These are phyloP conservation scores for Brachyhypopomus occidentalis DNA, from an alignment of 2,113 vertebrate genomes.

Conservation along the genomic window DNA sequence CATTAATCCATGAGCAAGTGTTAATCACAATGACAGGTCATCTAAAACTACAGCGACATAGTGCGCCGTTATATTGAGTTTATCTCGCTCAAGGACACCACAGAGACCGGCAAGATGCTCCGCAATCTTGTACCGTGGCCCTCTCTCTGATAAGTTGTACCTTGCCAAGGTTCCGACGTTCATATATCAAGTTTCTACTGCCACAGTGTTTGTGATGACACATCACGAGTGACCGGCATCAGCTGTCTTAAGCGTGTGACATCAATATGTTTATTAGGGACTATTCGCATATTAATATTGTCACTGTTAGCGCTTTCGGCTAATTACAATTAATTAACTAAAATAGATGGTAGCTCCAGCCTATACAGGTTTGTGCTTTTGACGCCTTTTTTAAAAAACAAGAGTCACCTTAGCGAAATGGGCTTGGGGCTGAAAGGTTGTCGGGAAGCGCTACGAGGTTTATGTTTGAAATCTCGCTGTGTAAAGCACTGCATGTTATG, in stretches of 20 bases:
- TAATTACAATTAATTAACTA: too few relatives aligned
- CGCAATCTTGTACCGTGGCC: background rate
- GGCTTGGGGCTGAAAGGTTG: too few relatives aligned
- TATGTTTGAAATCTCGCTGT: too few relatives aligned
- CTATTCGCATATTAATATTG: background rate
- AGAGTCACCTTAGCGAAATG: too few relatives aligned
- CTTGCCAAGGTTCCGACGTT: constrained; percentile 41
- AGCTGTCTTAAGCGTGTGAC: constrained; percentile 39
- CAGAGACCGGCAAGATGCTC: background rate
- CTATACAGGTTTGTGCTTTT: too few relatives aligned
- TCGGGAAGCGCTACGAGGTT: too few relatives aligned
- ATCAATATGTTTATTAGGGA: constrained; percentile 24
- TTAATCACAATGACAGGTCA: background rate
- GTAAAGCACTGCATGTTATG: too few relatives aligned
- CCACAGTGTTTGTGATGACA: constrained; percentile 9
- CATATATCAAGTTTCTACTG: constrained; percentile 9
- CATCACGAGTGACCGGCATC: constrained; percentile 21
- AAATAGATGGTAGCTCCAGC: too few relatives aligned
- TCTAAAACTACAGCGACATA: background rate
- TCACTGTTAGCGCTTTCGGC: too few relatives aligned
- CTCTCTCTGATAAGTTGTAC: constrained; percentile 14
- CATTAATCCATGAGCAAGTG: background rate
- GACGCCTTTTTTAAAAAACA: too few relatives aligned
- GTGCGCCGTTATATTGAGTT: background rate
- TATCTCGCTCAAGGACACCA: background rate